A percentile compares a stretch with the other conserved stretches of the same genome.
Evolutionary conservation across 2,113 vertebrate genomes (phyloP).

Genomic region (Miniopterus natalensis): DNA sequence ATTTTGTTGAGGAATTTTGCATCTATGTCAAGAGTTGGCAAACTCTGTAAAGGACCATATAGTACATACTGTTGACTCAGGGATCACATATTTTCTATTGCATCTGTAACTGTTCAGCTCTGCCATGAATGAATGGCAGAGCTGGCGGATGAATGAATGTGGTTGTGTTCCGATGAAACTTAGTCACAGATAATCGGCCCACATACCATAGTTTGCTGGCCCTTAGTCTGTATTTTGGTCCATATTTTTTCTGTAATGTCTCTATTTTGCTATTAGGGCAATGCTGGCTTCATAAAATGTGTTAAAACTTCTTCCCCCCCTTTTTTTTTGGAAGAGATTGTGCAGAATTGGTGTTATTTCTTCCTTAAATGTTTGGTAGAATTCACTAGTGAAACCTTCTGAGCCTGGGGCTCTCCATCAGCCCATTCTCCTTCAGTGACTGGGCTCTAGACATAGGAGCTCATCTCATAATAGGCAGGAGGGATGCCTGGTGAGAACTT

Average conservation of each 20-base stretch:
- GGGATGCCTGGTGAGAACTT: background rate
- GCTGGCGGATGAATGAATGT: background rate
- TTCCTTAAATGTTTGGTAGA: background rate
- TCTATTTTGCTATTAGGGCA: slow-evolving; percentile 13
- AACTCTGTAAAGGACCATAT: background rate
- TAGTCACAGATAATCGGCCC: background rate
- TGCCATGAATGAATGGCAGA: background rate
- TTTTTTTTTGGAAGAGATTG: slow-evolving; percentile 13
- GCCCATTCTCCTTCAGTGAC: background rate
- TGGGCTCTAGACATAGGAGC: background rate
- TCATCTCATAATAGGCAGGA: background rate
- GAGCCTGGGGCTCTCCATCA: background rate
- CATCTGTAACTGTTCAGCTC: background rate
- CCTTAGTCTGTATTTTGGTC: background rate
- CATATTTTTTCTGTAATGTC: background rate
- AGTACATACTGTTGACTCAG: background rate
- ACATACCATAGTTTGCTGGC: background rate
- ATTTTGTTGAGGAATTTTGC: background rate
- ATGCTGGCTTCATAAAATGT: background rate
- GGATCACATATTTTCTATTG: background rate
- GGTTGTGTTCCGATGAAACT: background rate
- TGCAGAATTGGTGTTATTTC: slow-evolving; percentile 20
- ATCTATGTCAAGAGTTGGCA: background rate
- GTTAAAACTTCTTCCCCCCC: background rate
- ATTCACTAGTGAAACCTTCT: background rate